Evolutionary conservation across 2,113 vertebrate species (phyloP).

Genomic region (Pantherophis guttatus): DNA sequence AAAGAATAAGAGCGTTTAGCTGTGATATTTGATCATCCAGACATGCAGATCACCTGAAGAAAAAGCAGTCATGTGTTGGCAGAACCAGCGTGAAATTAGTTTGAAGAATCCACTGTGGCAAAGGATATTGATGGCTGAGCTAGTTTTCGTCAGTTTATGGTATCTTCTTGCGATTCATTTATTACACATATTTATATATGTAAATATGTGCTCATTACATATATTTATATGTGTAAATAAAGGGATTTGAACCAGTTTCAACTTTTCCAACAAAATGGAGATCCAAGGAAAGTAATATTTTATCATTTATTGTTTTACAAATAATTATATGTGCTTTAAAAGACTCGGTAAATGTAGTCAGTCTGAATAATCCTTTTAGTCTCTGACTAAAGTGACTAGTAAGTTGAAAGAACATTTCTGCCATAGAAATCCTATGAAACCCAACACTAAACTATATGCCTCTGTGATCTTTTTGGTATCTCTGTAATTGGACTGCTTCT

Average conservation of each 20-base stretch:
- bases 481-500: slow-evolving; percentile 25
- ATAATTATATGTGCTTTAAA: background rate
- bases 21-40: background rate
- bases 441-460: background rate
- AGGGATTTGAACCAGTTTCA: background rate
- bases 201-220: background rate
- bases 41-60: background rate
- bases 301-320: background rate
- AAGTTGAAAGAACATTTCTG: slow-evolving; percentile 1
- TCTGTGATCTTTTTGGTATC: slow-evolving; percentile 9
- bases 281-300: background rate
- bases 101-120: background rate
- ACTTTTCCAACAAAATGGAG: background rate
- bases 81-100: background rate
- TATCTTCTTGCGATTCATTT: background rate
- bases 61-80: background rate
- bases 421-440: background rate
- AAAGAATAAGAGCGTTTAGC: background rate
- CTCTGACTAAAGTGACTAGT: background rate
- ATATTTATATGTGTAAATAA: background rate
- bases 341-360: background rate
- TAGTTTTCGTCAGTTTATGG: background rate
- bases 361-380: background rate
- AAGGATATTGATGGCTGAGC: background rate
- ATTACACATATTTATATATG: background rate